Evolutionary conservation across 2,113 vertebrate species (phyloP), one percentile per base, ranked within the genome.

Genomic region (Miniopterus natalensis): DNA sequence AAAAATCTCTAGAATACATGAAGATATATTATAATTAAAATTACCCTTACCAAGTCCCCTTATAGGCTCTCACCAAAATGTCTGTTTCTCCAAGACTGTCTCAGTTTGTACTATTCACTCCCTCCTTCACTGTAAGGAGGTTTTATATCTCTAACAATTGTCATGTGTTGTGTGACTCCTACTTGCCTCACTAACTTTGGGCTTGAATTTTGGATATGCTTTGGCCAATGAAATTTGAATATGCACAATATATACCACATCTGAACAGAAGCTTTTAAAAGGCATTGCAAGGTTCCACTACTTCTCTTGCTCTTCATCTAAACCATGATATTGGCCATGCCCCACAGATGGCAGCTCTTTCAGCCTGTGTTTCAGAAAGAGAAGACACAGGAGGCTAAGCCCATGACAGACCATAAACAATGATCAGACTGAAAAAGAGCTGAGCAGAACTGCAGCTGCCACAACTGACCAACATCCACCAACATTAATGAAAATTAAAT

Each of bases 261-360:
- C 9, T 83, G 18, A 91, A 78, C 3, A 86, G 21, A 84, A 92
- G 11, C 5, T 92, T 92, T 85, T 57, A 29, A 93, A 91, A 42
- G 25, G 4, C 8, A 23, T 49, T 17, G 2, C 1, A 93, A 71
- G 25, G 77, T 93, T 87, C 40, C 25, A 66, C 12, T 18, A 31
- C 21, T 10, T 73, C 31, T 88, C 11, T 74, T 73, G 3, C n/a
- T 59, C 5, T 36, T 87, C 4, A 11, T 55, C 9, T 95, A 14
- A 31, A 45, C 8, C 10, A 25, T 63, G 55, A 65, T 77, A 14
- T 45, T 74, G 45, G 23, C 2, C 15, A 86, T 40, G 17, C 27
- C 17, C 59, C 40, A 71, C 27, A 65, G 53, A 77, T 1, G 12
- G 2, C 11, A 63, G 13, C 13, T 86, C 8, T 86, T 70, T 63